Conservation (phyloP, 2,888 invertebrate species). For the Theretra japonica region DNA sequence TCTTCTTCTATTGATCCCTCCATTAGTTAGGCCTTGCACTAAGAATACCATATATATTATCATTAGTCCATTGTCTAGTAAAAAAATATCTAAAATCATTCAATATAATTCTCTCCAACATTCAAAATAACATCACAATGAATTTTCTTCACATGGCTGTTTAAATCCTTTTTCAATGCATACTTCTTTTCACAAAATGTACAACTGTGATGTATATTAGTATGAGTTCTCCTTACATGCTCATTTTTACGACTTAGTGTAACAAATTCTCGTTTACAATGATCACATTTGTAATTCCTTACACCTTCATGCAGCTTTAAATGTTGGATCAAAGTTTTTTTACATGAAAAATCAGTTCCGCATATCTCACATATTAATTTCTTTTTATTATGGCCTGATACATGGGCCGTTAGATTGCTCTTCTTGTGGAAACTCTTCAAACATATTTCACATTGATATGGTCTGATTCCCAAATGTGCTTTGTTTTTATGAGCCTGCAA, state of each 20-base stretch:
- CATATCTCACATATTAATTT: constrained; percentile 64
- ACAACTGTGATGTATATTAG: constrained; percentile 58
- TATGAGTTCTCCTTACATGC: constrained; percentile 65
- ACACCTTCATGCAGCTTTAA: constrained; percentile 59
- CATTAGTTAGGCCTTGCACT: too few relatives aligned
- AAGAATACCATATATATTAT: too few relatives aligned
- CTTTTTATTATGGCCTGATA: constrained; percentile 52
- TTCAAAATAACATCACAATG: constrained; percentile 40
- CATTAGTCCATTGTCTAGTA: too few relatives aligned
- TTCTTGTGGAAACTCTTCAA: constrained; percentile 64
- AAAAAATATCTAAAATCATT: neutral
- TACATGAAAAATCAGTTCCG: constrained; percentile 57
- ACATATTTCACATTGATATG: constrained; percentile 59
- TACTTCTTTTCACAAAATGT: constrained; percentile 63
- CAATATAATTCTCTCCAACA: neutral
- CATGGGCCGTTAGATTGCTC: constrained; percentile 61
- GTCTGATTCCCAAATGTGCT: constrained; percentile 56
- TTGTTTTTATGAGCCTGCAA: constrained; percentile 66
- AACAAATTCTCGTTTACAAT: constrained; percentile 59
- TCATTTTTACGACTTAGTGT: constrained; percentile 62
- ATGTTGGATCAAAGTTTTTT: constrained; percentile 62
- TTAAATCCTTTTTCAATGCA: constrained; percentile 63
- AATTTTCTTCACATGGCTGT: constrained; percentile 58
- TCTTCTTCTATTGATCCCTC: neutral
- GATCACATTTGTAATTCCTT: constrained; percentile 60